phyloP scores from a whole-genome alignment of 2,888 invertebrate species.

The Sialis lutaria region DNA sequence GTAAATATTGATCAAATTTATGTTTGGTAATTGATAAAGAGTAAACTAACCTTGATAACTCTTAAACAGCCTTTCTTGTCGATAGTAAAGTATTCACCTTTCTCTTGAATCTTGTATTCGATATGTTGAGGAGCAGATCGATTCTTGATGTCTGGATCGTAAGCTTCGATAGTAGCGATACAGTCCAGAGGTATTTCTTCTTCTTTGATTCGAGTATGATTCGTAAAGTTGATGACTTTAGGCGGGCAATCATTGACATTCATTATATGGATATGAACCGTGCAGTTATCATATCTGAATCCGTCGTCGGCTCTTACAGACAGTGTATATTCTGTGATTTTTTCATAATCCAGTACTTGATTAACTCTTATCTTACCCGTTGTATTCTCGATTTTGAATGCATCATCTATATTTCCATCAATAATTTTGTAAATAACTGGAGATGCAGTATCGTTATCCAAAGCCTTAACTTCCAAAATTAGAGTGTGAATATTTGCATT shows the following conservation, averaged over 20 bases:
- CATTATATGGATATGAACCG: conserved; percentile 67
- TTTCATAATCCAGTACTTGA: conserved; percentile 64
- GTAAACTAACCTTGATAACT: conserved; percentile 32
- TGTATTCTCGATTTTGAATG: conserved; percentile 67
- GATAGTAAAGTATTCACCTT: conserved; percentile 49
- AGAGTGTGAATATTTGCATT: conserved; percentile 67
- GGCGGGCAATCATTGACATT: conserved; percentile 92
- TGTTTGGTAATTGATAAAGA: too few species aligned
- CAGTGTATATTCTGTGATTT: conserved; percentile 67
- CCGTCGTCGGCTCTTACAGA: conserved; percentile 74
- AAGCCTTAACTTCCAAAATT: conserved; percentile 75
- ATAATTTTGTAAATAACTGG: conserved; percentile 75
- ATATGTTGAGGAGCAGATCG: conserved; percentile 59
- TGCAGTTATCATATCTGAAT: conserved; percentile 62
- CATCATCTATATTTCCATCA: conserved; percentile 69
- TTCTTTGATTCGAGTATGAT: conserved; percentile 57
- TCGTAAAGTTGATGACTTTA: conserved; percentile 51
- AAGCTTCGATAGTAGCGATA: conserved; percentile 55
- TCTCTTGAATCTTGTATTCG: conserved; percentile 53
- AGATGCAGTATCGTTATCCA: conserved; percentile 78
- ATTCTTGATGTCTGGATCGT: conserved; percentile 74
- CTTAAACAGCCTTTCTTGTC: conserved; percentile 58
- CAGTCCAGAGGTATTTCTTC: conserved; percentile 53
- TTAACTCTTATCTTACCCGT: conserved; percentile 77
- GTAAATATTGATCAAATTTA: conserved; percentile 1